Percentiles rank a stretch among this genome's conserved stretches.
Conservation (phyloP, 2,888 invertebrate genomes). For the Zaprionus bogoriensis region DNA sequence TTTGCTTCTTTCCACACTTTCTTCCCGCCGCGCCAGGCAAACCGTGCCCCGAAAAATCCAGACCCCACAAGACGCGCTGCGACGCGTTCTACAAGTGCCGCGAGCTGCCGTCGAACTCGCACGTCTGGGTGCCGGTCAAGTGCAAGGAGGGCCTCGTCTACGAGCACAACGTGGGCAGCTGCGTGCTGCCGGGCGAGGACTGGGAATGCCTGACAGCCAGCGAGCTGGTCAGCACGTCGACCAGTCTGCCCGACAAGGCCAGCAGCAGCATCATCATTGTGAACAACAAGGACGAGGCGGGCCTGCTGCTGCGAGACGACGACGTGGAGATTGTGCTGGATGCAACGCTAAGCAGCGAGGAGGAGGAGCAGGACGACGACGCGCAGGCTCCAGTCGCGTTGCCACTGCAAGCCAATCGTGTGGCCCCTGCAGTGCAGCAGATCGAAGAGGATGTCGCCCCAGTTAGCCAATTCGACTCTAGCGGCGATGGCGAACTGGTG, state of each 20-base stretch:
- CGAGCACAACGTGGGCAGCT: conserved; percentile 80
- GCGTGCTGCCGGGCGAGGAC: conserved; percentile 82
- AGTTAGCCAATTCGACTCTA: conserved; percentile 65
- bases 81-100: conserved; percentile 81
- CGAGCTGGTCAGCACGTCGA: conserved; percentile 37
- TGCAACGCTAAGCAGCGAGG: conserved; percentile 56
- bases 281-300: conserved; percentile 55
- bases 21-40: conserved; percentile 71
- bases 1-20: neutral
- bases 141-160: conserved; percentile 82
- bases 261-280: conserved; percentile 52
- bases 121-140: conserved; percentile 81
- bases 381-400: neutral
- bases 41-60: conserved; percentile 81
- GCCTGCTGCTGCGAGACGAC: conserved; percentile 49
- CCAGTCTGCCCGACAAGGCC: conserved; percentile 8
- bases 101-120: conserved; percentile 70
- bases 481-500: conserved; percentile 79
- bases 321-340: conserved; percentile 66
- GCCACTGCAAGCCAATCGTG: too few species aligned
- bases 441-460: conserved; percentile 39
- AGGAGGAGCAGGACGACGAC: neutral
- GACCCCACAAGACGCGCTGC: conserved; percentile 81
- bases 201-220: conserved; percentile 81
- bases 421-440: conserved; percentile 1